Conservation (phyloP, 2,113 vertebrate genomes). For the Girardinichthys multiradiatus region DNA sequence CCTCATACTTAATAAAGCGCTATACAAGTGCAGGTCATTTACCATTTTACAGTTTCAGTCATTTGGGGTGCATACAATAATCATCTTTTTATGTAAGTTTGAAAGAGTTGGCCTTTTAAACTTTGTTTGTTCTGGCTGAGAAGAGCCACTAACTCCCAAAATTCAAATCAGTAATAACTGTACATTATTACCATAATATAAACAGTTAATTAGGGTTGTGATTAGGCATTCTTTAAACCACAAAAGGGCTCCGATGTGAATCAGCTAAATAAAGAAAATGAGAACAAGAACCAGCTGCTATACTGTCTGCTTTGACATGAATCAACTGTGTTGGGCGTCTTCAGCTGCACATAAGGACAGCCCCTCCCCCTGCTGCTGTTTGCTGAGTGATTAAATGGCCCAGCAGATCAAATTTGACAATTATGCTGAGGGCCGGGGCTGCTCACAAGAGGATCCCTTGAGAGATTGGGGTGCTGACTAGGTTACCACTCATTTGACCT, state of each 20-base stretch:
- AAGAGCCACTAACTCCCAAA: too few species aligned
- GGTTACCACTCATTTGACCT: constrained; percentile 53
- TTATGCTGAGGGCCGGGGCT: constrained; percentile 42
- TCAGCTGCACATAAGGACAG: constrained; percentile 66
- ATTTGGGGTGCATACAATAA: background rate
- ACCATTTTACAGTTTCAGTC: too few species aligned
- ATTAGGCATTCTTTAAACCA: constrained; percentile 4
- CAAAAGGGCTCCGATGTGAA: constrained; percentile 14
- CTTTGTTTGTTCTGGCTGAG: background rate
- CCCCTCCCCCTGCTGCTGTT: constrained; percentile 31
- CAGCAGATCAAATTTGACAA: constrained; percentile 56
- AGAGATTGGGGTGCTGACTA: constrained; percentile 66
- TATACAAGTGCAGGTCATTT: too few species aligned
- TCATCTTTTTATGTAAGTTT: background rate
- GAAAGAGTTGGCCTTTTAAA: background rate
- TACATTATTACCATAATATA: constrained; percentile 20
- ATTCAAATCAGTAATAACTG: background rate
- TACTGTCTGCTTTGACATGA: constrained; percentile 23
- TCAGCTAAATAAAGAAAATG: constrained; percentile 19
- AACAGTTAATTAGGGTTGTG: background rate
- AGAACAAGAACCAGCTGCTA: constrained; percentile 58
- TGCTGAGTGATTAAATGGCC: constrained; percentile 71
- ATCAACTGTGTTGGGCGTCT: constrained; percentile 34
- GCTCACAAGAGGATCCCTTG: constrained; percentile 44
- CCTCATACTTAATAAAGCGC: too few species aligned